These are phyloP conservation scores for Otolemur crassicaudatus DNA, from an alignment of 2,797 vertebrate species.

Conservation along the genomic window DNA sequence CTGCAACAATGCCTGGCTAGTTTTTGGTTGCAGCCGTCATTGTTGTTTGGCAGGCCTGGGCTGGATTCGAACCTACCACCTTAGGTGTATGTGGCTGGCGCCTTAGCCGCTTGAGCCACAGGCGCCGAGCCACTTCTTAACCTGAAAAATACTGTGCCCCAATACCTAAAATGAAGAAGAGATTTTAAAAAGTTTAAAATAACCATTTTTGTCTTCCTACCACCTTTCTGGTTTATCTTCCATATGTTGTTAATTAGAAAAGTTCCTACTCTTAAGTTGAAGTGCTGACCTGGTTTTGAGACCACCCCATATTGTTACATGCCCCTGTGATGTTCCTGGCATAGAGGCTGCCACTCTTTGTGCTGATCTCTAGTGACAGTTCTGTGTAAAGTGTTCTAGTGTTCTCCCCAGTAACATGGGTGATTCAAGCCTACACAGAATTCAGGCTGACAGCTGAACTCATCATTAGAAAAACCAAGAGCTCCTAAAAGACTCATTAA, in stretches of 20 bases:
- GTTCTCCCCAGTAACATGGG: slow-evolving; percentile 7
- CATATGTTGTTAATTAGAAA: neutral
- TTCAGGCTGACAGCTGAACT: slow-evolving; percentile 63
- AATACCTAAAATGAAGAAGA: slow-evolving; percentile 13
- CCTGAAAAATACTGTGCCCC: neutral
- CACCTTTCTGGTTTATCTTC: slow-evolving; percentile 13
- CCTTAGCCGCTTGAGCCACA: too few species aligned
- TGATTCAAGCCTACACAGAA: slow-evolving; percentile 33
- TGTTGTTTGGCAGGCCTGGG: too few species aligned
- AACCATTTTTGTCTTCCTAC: neutral
- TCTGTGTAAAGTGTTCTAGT: slow-evolving; percentile 65
- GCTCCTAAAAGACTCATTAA: neutral
- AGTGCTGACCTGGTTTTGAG: neutral
- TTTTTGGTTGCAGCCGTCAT: too few species aligned
- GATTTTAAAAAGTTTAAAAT: slow-evolving; percentile 1
- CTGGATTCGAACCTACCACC: too few species aligned
- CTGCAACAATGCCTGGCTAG: too few species aligned
- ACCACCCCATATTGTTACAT: neutral
- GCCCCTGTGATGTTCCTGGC: neutral
- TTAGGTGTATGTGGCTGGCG: too few species aligned
- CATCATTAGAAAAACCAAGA: neutral
- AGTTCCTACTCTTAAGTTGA: neutral
- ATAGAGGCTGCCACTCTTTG: slow-evolving; percentile 41
- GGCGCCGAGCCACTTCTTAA: neutral
- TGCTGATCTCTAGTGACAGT: slow-evolving; percentile 59